Evolutionary conservation across 2,888 invertebrate species (phyloP), one percentile per base, ranked within the genome.

Genomic region (Luperina testacea): DNA sequence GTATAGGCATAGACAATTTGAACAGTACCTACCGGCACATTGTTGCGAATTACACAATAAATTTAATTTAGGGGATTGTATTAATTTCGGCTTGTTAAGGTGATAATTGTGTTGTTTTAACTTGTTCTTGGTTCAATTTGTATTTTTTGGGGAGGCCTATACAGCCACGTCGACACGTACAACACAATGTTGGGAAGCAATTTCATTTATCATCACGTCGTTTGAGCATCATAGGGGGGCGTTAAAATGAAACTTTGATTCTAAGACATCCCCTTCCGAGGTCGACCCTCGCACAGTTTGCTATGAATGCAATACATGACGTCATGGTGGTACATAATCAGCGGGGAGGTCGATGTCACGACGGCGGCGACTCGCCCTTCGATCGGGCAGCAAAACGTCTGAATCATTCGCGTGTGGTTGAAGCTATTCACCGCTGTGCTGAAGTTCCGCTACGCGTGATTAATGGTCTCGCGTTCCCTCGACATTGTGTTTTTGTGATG

Each of bases 401-500:
- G 95, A 95, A 95, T 96, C 95, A 95, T 92, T 95, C 94, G 95
- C 95, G 95, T 96, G 96, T 92, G 94, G 94, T 92, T 95, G 95
- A 95, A 95, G 95, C 94, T 92, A 95, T 96, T 95, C 95, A 94
- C 92, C 91, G 92, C 91, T 92, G 92, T 91, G 92, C 92, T 92
- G 93, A 92, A 95, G 95, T 95, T 94, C 94, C 94, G 94, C 93
- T 94, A 93, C 94, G 93, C 92, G 95, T 96, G 96, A 96, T 96
- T 96, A 96, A 96, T 96, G 95, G 95, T 95, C 94, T 92, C 93
- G 94, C 95, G 94, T 94, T 95, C 96, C 95, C 95, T 92, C 95
- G 94, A 96, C 96, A 96, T 96, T 95, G 95, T 96, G 96, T 96
- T 96, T 96, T 96, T 96, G 96, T 96, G 96, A 96, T 96, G 96